Base-by-base conservation (phyloP, 2,888 invertebrate genomes). In the Trilocha varians region DNA sequence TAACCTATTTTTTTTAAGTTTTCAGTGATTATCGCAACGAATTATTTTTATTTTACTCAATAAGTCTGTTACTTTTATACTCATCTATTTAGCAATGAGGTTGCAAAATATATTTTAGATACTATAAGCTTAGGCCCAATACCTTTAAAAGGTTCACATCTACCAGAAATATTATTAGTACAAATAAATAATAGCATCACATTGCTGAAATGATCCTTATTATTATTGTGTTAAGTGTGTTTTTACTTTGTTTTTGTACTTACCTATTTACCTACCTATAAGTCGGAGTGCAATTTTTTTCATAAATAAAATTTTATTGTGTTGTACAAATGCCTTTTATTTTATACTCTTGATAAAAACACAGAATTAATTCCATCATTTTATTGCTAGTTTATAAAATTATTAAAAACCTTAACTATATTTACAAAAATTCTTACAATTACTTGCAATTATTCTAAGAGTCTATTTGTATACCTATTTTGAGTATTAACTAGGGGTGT, bases 231-330 rank as follows among this genome's bases (percentile, higher is more conserved):
- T 53, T 49, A 53, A 41, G 44, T 60, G 52, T 50, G 57, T 57
- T 58, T 50, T 38, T 48, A 44, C 62, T 49, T 49, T 51, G 46
- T 55, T 53, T 44, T 49, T 47, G 44, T 44, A 52, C 50, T 49
- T 62, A 55, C 47, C 60, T 62, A 59, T 38, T 40, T 53, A n/a
- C n/a, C n/a, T n/a, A n/a, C n/a, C n/a, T n/a, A n/a, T n/a, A n/a
- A n/a, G n/a, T n/a, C n/a, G n/a, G 46, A 49, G 65, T 69, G 68
- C 59, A 64, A 54, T 63, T 58, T 54, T 60, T 50, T 49, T 49
- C 3, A 41, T 42, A 54, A 58, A 55, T 43, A 54, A 39, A 46
- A n/a, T 49, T 41, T 44, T 50, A 36, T 18, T 17, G 32, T 8
- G 14, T 1, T 48, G 42, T 50, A 32, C 34, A 37, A 37, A 36